phyloP scores from a whole-genome alignment of 2,113 vertebrate species.

The Siniperca knerii region DNA sequence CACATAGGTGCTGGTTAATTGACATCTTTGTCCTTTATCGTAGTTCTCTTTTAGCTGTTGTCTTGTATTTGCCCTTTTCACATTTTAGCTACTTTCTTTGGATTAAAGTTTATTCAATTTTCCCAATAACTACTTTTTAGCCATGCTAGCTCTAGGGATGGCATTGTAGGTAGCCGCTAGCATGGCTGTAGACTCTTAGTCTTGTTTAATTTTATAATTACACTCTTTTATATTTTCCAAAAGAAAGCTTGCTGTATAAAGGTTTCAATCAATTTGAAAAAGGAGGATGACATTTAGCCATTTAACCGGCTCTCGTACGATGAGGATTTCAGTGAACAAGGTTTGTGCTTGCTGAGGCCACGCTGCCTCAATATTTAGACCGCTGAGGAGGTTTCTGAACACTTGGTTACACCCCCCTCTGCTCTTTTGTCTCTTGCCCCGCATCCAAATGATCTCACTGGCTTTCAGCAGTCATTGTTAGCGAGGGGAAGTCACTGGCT shows the following conservation, averaged over 20 bases:
- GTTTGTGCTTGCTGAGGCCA: background rate
- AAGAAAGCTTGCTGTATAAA: background rate
- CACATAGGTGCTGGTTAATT: background rate
- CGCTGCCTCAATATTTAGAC: slow-evolving; percentile 1
- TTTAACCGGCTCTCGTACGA: background rate
- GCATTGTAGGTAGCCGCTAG: no score
- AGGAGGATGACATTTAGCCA: background rate
- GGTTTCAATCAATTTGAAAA: background rate
- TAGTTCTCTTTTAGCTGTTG: background rate
- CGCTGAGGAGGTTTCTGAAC: background rate
- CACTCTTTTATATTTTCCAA: background rate
- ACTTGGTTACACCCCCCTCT: background rate
- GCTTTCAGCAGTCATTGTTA: slow-evolving; percentile 61
- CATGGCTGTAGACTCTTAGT: no score
- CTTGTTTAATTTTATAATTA: no score
- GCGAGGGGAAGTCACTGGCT: slow-evolving; percentile 61
- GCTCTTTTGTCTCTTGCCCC: slow-evolving; percentile 2
- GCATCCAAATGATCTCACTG: slow-evolving; percentile 44
- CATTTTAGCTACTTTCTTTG: background rate
- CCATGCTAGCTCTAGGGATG: background rate
- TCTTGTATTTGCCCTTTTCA: background rate
- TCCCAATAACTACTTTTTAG: background rate
- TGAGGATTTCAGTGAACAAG: background rate
- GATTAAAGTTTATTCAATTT: no score
- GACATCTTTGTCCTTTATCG: background rate